phyloP scores from a whole-genome alignment of 2,113 vertebrate species.

The Erythrocercus mccallii region DNA sequence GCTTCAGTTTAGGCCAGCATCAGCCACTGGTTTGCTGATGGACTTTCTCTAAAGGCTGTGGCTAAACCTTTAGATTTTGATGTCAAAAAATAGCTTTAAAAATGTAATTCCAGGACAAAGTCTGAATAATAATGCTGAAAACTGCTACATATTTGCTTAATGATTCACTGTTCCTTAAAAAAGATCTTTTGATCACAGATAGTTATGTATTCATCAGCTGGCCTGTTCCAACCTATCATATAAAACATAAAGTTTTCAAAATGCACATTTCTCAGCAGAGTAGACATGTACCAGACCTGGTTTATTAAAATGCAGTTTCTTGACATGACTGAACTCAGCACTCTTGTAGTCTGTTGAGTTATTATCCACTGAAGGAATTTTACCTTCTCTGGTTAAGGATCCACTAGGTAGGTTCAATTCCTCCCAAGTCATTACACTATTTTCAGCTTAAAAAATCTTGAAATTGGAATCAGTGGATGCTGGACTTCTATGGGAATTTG shows the following conservation, averaged over 20 bases:
- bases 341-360: not conserved
- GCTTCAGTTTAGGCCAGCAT: not conserved
- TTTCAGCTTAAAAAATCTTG: not conserved
- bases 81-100: not conserved
- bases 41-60: not conserved
- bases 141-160: not conserved
- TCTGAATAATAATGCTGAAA: not conserved
- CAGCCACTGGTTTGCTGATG: not conserved
- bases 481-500: not conserved
- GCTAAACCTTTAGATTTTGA: not conserved
- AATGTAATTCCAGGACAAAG: not conserved
- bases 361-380: not conserved
- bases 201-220: not conserved
- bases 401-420: not conserved
- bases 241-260: not conserved
- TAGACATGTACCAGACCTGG: not conserved
- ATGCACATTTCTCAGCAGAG: not conserved
- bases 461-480: not conserved
- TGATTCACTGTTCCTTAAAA: not conserved
- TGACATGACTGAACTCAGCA: not conserved
- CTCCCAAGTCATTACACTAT: not conserved
- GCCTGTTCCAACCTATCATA: not conserved
- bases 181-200: not conserved
- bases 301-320: not conserved
- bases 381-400: not conserved